These are phyloP conservation scores for Loxodonta africana DNA, from an alignment of 2,113 vertebrate genomes.

Conservation along the genomic window DNA sequence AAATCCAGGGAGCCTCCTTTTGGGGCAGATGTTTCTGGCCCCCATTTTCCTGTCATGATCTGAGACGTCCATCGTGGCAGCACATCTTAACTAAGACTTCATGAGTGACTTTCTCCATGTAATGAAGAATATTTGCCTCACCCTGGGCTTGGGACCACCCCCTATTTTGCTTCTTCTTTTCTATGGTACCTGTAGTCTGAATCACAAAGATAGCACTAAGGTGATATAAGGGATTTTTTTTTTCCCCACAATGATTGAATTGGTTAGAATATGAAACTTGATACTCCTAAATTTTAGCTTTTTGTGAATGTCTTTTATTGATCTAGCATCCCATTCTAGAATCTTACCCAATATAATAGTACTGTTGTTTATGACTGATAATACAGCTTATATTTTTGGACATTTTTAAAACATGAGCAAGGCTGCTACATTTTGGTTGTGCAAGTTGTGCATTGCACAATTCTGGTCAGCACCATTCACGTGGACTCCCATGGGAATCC, in stretches of 20 bases:
- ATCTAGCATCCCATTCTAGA: slow-evolving; percentile 28
- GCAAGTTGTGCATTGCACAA: background rate
- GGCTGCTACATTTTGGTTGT: background rate
- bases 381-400: background rate
- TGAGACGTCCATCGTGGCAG: background rate
- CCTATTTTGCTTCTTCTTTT: background rate
- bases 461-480: background rate
- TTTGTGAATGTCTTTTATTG: background rate
- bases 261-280: background rate
- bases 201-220: background rate
- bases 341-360: background rate
- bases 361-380: background rate
- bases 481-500: background rate
- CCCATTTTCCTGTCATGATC: background rate
- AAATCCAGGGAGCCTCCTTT: background rate
- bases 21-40: background rate
- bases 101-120: background rate
- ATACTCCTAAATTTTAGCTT: slow-evolving; percentile 36
- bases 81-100: background rate
- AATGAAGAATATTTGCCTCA: background rate
- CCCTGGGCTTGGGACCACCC: background rate
- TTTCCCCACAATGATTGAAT: background rate
- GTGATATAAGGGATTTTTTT: background rate
- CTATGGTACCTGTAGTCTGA: background rate
- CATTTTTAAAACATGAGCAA: background rate